phyloP scores from a whole-genome alignment of 2,888 invertebrate genomes.

The Timema cristinae region DNA sequence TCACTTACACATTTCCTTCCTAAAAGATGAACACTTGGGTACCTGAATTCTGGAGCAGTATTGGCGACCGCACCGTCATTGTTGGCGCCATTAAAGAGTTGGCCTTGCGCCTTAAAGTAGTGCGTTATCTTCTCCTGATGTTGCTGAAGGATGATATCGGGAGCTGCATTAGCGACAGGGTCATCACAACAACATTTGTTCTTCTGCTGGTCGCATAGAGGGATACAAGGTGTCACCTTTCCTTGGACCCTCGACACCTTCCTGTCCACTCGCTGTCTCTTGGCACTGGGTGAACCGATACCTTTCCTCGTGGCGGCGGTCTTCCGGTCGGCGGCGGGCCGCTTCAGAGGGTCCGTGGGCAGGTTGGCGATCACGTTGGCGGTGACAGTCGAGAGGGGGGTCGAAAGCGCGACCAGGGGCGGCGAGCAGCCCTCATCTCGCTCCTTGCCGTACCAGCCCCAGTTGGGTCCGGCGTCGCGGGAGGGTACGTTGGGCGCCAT shows the following conservation, averaged over 20 bases:
- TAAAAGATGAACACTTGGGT: conserved; percentile 13
- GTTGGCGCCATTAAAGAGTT: too few species aligned
- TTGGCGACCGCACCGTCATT: too few species aligned
- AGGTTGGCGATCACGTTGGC: conserved; percentile 24
- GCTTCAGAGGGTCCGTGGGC: conserved; percentile 20
- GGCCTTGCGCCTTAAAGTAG: conserved; percentile 80
- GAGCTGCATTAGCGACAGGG: conserved; percentile 11
- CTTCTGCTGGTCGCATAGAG: conserved; percentile 27
- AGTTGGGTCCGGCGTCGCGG: conserved; percentile 10
- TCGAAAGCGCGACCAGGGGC: conserved; percentile 44
- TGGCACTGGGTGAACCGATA: conserved; percentile 43
- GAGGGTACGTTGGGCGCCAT: conserved; percentile 27
- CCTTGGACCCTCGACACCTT: neutral
- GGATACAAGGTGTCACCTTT: conserved; percentile 10
- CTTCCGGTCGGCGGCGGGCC: conserved; percentile 24
- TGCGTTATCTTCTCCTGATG: conserved; percentile 78
- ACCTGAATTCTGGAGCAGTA: conserved; percentile 18
- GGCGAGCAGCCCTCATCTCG: conserved; percentile 34
- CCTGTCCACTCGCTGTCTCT: conserved; percentile 39
- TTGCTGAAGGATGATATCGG: conserved; percentile 20
- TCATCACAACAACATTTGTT: conserved; percentile 26
- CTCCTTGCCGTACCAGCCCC: conserved; percentile 47
- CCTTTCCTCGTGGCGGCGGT: conserved; percentile 36
- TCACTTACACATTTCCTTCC: conserved; percentile 18
- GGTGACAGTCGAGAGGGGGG: conserved; percentile 22